A percentile compares a stretch with the other conserved stretches of the same genome.
Evolutionary conservation across 2,113 vertebrate genomes (phyloP).

Genomic region (Scortum barcoo): DNA sequence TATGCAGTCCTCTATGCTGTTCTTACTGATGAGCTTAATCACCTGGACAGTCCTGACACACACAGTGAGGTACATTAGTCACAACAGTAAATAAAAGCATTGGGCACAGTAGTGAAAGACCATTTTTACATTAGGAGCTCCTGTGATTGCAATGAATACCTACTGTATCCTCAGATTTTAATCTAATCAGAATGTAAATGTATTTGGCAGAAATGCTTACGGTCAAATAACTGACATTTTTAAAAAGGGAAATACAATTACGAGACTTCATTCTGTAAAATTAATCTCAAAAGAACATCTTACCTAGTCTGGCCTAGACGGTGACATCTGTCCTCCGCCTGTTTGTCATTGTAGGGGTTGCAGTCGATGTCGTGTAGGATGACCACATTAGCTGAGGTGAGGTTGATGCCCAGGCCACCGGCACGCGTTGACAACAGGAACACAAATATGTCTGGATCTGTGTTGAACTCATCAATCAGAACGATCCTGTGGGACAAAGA

Average conservation of each 20-base stretch:
- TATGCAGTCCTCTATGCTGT: conserved; percentile 94
- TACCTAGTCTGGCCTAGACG: conserved; percentile 93
- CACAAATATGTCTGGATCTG: conserved; percentile 92
- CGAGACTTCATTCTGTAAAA: neutral
- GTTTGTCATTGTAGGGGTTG: conserved; percentile 98
- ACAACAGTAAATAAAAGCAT: neutral
- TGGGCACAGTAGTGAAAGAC: neutral
- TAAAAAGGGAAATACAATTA: neutral
- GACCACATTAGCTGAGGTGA: conserved; percentile 95
- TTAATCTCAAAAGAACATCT: neutral
- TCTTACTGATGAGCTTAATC: conserved; percentile 93
- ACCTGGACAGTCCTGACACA: conserved; percentile 91
- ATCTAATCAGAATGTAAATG: neutral
- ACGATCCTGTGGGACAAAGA: conserved; percentile 87
- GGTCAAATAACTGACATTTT: neutral
- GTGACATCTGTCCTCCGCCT: conserved; percentile 97
- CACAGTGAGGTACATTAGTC: neutral
- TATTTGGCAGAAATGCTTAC: neutral
- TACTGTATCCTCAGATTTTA: neutral
- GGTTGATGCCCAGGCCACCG: conserved; percentile 96
- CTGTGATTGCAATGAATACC: neutral
- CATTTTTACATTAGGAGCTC: neutral
- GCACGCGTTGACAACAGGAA: conserved; percentile 97
- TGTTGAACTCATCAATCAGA: conserved; percentile 96
- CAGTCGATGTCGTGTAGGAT: conserved; percentile 99